These are phyloP conservation scores for Zoanthus gigantus DNA, from an alignment of 92 coral and sea anemone species.

Conservation along the genomic window DNA sequence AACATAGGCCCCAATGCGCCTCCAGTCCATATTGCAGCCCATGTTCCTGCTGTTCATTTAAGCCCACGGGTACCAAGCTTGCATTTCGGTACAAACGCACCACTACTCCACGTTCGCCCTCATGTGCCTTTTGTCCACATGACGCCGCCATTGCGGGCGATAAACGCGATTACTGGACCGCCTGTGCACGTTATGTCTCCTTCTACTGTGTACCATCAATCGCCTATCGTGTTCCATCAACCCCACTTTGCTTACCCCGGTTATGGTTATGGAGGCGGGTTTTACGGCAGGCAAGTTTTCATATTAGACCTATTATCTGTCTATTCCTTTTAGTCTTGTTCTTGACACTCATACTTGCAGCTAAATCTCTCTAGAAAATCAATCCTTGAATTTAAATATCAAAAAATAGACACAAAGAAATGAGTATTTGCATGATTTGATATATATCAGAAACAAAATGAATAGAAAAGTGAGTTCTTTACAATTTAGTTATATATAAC, in stretches of 20 bases:
- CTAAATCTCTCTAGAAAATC: too few species aligned
- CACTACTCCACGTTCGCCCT: constrained; percentile 97
- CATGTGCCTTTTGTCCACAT: constrained; percentile 97
- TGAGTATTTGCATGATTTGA: too few species aligned
- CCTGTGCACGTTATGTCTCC: constrained; percentile 99
- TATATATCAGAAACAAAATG: too few species aligned
- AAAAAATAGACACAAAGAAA: too few species aligned
- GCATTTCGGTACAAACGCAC: constrained; percentile 99
- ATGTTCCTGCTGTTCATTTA: constrained; percentile 96
- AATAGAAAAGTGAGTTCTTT: too few species aligned
- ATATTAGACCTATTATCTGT: too few species aligned
- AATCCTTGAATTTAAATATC: too few species aligned
- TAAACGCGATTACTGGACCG: constrained; percentile 93
- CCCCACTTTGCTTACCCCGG: constrained; percentile 92
- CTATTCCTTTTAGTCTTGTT: too few species aligned
- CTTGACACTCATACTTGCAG: too few species aligned
- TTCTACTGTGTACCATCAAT: constrained; percentile 97
- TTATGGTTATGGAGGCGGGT: constrained; percentile 73
- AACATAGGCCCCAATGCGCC: constrained; percentile 99
- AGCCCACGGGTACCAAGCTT: constrained; percentile 98
- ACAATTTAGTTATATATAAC: too few species aligned
- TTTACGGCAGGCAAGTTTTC: constrained; percentile 81
- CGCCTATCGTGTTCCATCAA: constrained; percentile 97
- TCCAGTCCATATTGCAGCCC: constrained; percentile 98
- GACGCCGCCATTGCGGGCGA: constrained; percentile 96